Conservation (phyloP, 2,888 invertebrate species). For the Hoplodrina blanda region DNA sequence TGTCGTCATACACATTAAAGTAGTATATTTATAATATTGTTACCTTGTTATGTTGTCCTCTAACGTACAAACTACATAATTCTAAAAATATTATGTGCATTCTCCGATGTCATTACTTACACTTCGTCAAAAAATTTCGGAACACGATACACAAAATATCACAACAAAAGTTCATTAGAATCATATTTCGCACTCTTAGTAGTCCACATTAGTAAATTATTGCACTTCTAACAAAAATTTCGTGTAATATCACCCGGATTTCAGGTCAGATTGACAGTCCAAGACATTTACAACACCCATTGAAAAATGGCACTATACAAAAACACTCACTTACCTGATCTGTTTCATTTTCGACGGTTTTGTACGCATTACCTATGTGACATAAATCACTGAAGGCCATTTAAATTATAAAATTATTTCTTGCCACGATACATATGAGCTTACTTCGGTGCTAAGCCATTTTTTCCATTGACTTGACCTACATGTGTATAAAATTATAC, state of each 20-base stretch:
- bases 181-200: constrained; percentile 56
- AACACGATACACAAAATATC: constrained; percentile 60
- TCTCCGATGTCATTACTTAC: constrained; percentile 84
- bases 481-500: constrained; percentile 89
- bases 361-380: constrained; percentile 89
- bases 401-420: constrained; percentile 89
- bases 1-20: constrained; percentile 63
- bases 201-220: constrained; percentile 47
- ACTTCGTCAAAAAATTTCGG: constrained; percentile 69
- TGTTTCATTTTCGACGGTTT: constrained; percentile 89
- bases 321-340: constrained; percentile 87
- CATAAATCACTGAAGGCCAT: constrained; percentile 91
- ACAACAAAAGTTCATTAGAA: constrained; percentile 57
- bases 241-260: constrained; percentile 82
- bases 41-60: constrained; percentile 86
- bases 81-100: constrained; percentile 90
- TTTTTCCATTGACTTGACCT: constrained; percentile 90
- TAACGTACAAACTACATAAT: constrained; percentile 86
- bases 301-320: constrained; percentile 76
- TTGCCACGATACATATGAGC: constrained; percentile 89
- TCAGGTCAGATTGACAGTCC: constrained; percentile 88
- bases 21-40: constrained; percentile 73
- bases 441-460: constrained; percentile 88
- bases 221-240: constrained; percentile 73
- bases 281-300: constrained; percentile 87